Evolutionary conservation across 2,113 vertebrate species (phyloP).

Genomic region (Thomomys bottae): DNA sequence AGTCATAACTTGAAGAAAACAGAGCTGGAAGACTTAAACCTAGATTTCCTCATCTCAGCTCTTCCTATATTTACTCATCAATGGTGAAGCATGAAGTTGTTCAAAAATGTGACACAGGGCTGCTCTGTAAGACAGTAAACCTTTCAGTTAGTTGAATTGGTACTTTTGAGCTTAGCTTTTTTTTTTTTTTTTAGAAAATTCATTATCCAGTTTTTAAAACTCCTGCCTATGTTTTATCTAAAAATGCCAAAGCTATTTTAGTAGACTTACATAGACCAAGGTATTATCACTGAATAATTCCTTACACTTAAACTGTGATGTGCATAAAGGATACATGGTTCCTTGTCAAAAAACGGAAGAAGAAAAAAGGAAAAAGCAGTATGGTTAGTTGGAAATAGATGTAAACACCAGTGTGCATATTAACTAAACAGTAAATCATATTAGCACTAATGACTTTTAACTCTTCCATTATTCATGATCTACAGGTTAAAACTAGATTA

Average conservation of each 20-base stretch:
- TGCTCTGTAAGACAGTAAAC: neutral
- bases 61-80: neutral
- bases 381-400: neutral
- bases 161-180: conserved; percentile 28
- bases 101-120: neutral
- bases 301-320: conserved; percentile 25
- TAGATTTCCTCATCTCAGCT: neutral
- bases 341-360: conserved; percentile 1
- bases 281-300: conserved; percentile 34
- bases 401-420: neutral
- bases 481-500: conserved; percentile 53
- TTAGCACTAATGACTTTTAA: conserved; percentile 32
- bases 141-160: conserved; percentile 4
- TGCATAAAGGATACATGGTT: neutral
- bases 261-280: neutral
- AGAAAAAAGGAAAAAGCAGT: neutral
- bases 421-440: conserved; percentile 30
- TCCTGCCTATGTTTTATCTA: conserved; percentile 17
- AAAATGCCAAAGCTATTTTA: conserved; percentile 49
- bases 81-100: neutral
- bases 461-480: neutral
- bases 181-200: neutral
- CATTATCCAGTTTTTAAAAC: conserved; percentile 31
- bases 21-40: neutral
- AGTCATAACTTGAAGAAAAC: neutral